Percentiles rank a stretch among this genome's conserved stretches.
Evolutionary conservation across 2,113 vertebrate species (phyloP).

Genomic region (Trematocara unimaculatum): DNA sequence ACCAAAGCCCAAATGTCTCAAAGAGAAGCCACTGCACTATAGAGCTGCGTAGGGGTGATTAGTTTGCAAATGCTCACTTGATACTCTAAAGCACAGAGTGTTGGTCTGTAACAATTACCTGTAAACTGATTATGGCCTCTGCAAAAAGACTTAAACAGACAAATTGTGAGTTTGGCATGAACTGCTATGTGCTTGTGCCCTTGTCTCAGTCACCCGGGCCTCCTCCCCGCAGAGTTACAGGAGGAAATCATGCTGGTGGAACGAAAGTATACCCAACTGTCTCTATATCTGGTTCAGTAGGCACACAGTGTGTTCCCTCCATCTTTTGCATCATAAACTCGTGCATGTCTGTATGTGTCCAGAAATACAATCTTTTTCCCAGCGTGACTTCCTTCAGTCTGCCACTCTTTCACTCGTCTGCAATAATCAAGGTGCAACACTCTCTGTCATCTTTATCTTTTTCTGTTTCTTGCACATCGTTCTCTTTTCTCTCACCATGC

Average conservation of each 20-base stretch:
- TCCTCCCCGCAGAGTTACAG: background rate
- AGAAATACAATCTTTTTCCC: background rate
- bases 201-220: background rate
- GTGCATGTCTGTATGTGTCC: background rate
- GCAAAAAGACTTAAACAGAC: background rate
- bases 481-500: constrained; percentile 55
- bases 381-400: constrained; percentile 36
- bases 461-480: constrained; percentile 16
- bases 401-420: constrained; percentile 46
- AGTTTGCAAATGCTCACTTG: background rate
- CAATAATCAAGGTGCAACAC: constrained; percentile 61
- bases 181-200: background rate
- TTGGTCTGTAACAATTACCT: background rate
- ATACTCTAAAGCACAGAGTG: background rate
- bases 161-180: background rate
- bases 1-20: background rate
- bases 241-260: background rate
- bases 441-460: constrained; percentile 36
- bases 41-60: background rate
- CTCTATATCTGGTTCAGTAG: constrained; percentile 28
- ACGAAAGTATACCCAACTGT: background rate
- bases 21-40: background rate
- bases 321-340: background rate
- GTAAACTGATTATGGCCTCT: background rate
- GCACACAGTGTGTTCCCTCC: background rate